Evolutionary conservation across 2,113 vertebrate genomes (phyloP).

Genomic region (Oxyruncus cristatus): DNA sequence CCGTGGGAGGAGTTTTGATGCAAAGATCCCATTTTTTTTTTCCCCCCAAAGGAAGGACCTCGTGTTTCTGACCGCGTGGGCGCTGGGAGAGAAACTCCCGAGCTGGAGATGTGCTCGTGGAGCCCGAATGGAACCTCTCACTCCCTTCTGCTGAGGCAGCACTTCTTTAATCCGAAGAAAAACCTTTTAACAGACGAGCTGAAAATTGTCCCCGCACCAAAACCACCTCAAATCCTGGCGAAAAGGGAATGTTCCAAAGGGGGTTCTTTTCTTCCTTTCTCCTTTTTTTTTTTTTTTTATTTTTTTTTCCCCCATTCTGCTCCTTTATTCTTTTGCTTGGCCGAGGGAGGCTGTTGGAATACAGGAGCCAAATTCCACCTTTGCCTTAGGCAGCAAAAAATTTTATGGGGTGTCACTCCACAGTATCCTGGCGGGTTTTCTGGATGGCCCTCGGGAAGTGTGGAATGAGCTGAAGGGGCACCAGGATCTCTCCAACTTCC

Average conservation of each 20-base stretch:
- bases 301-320: background rate
- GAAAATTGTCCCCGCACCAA: background rate
- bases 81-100: background rate
- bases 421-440: background rate
- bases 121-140: background rate
- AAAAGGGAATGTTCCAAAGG: background rate
- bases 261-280: background rate
- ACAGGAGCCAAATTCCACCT: background rate
- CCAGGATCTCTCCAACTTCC: background rate
- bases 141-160: background rate
- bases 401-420: background rate
- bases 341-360: background rate
- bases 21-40: background rate
- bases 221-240: background rate
- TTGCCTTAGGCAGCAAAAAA: background rate
- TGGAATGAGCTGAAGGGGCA: background rate
- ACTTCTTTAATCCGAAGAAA: background rate
- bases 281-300: too few relatives aligned
- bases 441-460: background rate
- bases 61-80: accelerated
- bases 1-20: too few relatives aligned
- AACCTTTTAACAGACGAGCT: background rate
- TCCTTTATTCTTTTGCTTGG: conserved; percentile 29
- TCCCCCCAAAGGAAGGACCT: accelerated
- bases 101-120: background rate